Evolutionary conservation across 2,113 vertebrate genomes (phyloP), one percentile per base, ranked within the genome.

Genomic region (Bagarius yarrelli): DNA sequence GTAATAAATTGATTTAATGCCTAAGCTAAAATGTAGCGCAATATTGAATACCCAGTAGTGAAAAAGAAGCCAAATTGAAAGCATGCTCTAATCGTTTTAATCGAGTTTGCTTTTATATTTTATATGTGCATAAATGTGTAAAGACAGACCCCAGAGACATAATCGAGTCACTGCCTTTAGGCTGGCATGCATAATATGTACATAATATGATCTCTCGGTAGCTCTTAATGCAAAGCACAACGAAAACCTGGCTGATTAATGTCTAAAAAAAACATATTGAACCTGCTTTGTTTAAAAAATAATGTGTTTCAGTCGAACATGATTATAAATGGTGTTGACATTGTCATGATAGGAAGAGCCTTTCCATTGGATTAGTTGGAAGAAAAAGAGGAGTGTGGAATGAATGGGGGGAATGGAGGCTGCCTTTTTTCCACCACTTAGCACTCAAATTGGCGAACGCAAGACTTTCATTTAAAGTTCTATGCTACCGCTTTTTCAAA

Each of bases 401-500:
- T 55, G 70, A 73, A 55, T 73, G 27, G 18, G 70, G 50, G 30
- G n/a, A n/a, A 72, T 32, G 27, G 50, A 71, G 47, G 44, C 69
- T 71, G 69, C 27, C 8, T 52, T 53, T 55, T 55, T 69, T 55
- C 23, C 53, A 53, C 16, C 56, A 80, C 40, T 63, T 27, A 74
- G 30, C 44, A 23, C 61, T 59, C 44, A 76, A 79, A 75, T 53
- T 34, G 25, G 52, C 21, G 47, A 27, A 44, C 25, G n/a, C 30
- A 71, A 79, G 56, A 64, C 64, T 32, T 23, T 64, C 64, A 61
- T 76, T 64, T 72, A 50, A 57, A 81, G 25, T 78, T 73, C 55
- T 72, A 74, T 18, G 30, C 66, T 57, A 30, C 1, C 23, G 50
- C 56, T 78, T 52, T 81, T 80, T 73, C 32, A 77, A 36, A 79